Evolutionary conservation across 2,888 invertebrate species (phyloP).

Genomic region (Cetonia aurata): DNA sequence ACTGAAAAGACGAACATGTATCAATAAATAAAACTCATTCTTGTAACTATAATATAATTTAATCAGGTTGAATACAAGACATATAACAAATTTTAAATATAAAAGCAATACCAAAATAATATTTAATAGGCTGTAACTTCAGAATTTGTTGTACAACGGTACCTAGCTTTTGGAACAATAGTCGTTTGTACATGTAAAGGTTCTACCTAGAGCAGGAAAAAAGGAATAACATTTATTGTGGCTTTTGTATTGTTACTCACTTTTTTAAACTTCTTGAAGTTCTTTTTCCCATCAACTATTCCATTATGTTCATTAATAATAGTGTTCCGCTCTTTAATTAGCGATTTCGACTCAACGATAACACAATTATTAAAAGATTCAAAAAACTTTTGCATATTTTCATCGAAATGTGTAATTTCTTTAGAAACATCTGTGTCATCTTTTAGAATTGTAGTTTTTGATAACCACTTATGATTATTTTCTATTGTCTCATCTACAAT

Average conservation of each 20-base stretch:
- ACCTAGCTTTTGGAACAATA: conserved; percentile 50
- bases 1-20: no score
- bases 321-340: conserved; percentile 30
- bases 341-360: conserved; percentile 50
- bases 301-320: conserved; percentile 5
- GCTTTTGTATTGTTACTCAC: conserved; percentile 41
- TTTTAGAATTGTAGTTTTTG: conserved; percentile 10
- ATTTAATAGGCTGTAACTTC: neutral
- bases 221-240: neutral
- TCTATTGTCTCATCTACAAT: conserved; percentile 39
- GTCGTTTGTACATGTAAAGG: conserved; percentile 53
- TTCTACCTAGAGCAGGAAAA: conserved; percentile 51
- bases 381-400: conserved; percentile 45
- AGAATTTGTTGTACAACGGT: neutral
- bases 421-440: conserved; percentile 14
- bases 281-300: conserved; percentile 26
- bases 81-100: no score
- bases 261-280: conserved; percentile 57
- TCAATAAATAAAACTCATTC: no score
- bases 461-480: conserved; percentile 42
- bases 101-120: no score
- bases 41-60: no score
- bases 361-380: conserved; percentile 56
- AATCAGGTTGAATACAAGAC: no score
- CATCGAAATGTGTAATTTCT: neutral